A percentile compares a stretch with the other conserved stretches of the same genome.
Evolutionary conservation across 2,113 vertebrate genomes (phyloP).

Genomic region (Isichthys henryi): DNA sequence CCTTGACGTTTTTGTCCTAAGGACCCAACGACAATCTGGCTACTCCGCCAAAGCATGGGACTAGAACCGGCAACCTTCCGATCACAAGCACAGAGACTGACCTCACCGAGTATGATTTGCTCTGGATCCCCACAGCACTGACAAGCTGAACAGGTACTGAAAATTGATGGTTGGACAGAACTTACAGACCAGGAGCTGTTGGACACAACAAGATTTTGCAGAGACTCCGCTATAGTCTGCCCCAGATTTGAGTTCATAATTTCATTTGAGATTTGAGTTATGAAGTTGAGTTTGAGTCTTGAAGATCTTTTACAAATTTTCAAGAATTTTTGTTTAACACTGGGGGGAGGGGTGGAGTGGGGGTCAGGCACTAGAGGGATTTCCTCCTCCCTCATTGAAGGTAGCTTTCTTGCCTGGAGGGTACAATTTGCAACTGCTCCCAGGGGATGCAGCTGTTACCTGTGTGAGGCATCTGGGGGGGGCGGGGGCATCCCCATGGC

Average conservation of each 20-base stretch:
- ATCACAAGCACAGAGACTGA: neutral
- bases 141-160: neutral
- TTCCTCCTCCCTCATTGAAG: conserved; percentile 15
- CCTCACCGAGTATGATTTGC: neutral
- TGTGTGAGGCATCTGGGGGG: conserved; percentile 38
- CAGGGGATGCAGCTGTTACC: conserved; percentile 53
- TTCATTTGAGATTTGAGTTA: too few species aligned
- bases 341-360: neutral
- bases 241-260: conserved; percentile 6
- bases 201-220: neutral
- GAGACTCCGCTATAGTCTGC: neutral
- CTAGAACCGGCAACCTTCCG: neutral
- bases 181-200: neutral
- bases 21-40: neutral
- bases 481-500: conserved; percentile 32
- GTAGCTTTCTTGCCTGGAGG: conserved; percentile 32
- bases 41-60: neutral
- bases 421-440: conserved; percentile 27
- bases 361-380: neutral
- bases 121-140: neutral
- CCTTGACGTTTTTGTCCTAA: neutral
- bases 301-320: neutral
- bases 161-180: neutral
- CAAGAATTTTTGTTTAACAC: neutral
- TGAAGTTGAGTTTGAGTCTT: too few species aligned